phyloP scores from a whole-genome alignment of 2,888 invertebrate species.

The Elmis aenea region DNA sequence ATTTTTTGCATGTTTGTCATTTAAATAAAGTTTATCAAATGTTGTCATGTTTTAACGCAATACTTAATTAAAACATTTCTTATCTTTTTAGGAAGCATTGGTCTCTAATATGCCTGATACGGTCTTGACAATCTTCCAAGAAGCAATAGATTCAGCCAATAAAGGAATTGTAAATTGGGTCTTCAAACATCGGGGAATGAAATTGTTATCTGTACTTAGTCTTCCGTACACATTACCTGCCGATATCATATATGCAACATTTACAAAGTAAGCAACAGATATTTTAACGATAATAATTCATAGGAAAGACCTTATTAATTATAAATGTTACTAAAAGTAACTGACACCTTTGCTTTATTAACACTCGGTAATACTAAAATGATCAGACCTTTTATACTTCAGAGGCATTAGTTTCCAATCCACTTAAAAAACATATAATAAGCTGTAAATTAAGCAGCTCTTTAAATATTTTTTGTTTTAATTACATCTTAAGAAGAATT shows the following conservation, averaged over 20 bases:
- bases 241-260: constrained; percentile 81
- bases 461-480: too few species aligned
- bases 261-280: constrained; percentile 81
- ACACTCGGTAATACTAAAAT: too few species aligned
- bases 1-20: too few species aligned
- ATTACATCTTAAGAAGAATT: too few species aligned
- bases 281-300: too few species aligned
- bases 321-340: too few species aligned
- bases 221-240: constrained; percentile 85
- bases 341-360: too few species aligned
- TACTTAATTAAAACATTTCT: background rate
- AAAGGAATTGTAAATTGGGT: constrained; percentile 87
- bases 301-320: too few species aligned
- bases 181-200: constrained; percentile 77
- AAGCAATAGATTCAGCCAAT: constrained; percentile 89
- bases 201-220: constrained; percentile 71
- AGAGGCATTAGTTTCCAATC: too few species aligned
- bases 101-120: constrained; percentile 86
- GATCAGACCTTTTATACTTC: too few species aligned
- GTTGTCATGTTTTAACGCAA: constrained; percentile 3
- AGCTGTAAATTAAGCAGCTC: too few species aligned
- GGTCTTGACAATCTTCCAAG: constrained; percentile 85
- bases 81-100: constrained; percentile 66
- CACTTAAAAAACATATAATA: too few species aligned
- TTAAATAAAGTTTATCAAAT: constrained; percentile 5